These are phyloP conservation scores for Lasioglossum oenotherae DNA, from an alignment of 2,888 invertebrate species.

Conservation along the genomic window DNA sequence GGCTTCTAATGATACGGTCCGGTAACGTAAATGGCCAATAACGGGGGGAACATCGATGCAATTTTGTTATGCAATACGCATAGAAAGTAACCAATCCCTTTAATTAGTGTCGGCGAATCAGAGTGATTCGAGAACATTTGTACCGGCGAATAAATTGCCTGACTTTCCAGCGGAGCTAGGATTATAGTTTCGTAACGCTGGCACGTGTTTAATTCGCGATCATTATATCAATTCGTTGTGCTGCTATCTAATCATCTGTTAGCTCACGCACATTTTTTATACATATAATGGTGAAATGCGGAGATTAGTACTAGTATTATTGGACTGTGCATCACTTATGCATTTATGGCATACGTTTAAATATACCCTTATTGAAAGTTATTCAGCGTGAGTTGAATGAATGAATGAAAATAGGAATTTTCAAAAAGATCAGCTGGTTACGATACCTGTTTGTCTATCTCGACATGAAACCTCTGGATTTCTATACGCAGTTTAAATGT, in stretches of 20 bases:
- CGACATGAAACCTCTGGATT: background rate
- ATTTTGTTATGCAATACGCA: conserved; percentile 31
- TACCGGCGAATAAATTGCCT: background rate
- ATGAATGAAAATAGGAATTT: too few relatives aligned
- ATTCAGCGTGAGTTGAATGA: background rate
- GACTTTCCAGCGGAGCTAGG: background rate
- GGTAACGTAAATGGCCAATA: conserved; percentile 25
- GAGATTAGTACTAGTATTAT: background rate
- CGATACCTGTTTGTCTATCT: too few relatives aligned
- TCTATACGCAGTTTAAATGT: background rate
- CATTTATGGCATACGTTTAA: background rate
- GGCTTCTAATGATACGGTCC: conserved; percentile 31
- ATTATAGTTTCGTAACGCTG: background rate
- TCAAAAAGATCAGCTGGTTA: background rate
- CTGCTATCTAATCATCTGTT: background rate
- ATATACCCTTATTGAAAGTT: background rate
- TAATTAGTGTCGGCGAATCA: conserved; percentile 7
- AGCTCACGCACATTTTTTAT: background rate
- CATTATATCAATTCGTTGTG: background rate
- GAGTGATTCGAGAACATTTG: background rate
- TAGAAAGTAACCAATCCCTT: background rate
- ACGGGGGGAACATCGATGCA: conserved; percentile 23
- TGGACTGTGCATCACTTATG: background rate
- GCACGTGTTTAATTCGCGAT: background rate
- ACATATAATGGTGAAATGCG: background rate